phyloP scores from a whole-genome alignment of 2,888 invertebrate species.

The Ptycholaimellus sp. region DNA sequence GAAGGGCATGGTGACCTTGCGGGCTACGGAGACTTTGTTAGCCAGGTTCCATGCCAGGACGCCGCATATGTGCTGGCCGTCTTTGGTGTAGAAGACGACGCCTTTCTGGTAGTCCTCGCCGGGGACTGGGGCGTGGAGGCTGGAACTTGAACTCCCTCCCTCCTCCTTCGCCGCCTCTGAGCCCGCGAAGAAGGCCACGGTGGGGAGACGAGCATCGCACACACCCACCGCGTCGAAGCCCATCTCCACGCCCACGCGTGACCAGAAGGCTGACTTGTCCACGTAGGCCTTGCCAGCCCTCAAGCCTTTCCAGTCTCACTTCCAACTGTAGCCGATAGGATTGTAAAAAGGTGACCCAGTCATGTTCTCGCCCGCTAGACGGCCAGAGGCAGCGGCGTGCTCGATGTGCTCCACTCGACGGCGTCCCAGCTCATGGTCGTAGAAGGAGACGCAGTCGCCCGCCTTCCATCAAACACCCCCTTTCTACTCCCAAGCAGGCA shows the following conservation, averaged over 20 bases:
- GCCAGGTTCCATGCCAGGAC: conserved; percentile 84
- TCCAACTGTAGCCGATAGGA: no score
- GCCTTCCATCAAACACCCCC: conserved; percentile 31
- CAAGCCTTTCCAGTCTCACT: no score
- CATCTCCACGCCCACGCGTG: conserved; percentile 67
- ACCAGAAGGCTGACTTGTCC: conserved; percentile 93
- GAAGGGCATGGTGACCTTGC: no score
- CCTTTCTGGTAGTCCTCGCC: conserved; percentile 50
- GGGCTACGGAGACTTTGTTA: conserved; percentile 61
- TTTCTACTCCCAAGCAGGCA: conserved; percentile 4
- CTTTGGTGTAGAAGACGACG: conserved; percentile 64
- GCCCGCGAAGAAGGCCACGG: conserved; percentile 60
- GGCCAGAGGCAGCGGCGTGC: conserved; percentile 80
- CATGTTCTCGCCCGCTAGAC: conserved; percentile 91
- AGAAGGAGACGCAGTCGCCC: conserved; percentile 77
- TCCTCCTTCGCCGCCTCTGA: conserved; percentile 1
- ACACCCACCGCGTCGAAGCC: conserved; percentile 82
- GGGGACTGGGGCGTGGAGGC: no score
- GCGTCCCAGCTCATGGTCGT: conserved; percentile 59
- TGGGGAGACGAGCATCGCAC: conserved; percentile 56
- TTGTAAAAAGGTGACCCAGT: no score
- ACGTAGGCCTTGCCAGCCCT: conserved; percentile 47
- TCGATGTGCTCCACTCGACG: conserved; percentile 87
- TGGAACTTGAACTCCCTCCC: no score
- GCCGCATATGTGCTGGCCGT: conserved; percentile 53